These are phyloP conservation scores for Melitaea athalia DNA, from an alignment of 2,888 invertebrate genomes.

Conservation along the genomic window DNA sequence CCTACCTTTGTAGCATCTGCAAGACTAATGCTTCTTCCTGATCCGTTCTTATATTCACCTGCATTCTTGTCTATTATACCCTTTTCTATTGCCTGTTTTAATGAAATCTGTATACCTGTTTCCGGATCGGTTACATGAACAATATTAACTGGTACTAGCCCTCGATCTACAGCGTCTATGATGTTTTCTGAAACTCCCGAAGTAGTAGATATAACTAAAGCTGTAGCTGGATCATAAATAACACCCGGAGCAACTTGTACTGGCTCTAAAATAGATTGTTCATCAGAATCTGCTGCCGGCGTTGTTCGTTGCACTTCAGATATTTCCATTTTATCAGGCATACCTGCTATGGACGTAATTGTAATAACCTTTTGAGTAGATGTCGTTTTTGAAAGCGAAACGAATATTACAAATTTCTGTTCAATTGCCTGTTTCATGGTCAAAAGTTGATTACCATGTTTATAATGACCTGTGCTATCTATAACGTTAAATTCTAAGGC, in stretches of 20 bases:
- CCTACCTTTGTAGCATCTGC: conserved; percentile 90
- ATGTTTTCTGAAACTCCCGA: conserved; percentile 87
- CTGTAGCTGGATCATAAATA: conserved; percentile 90
- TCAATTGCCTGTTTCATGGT: conserved; percentile 89
- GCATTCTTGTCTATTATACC: conserved; percentile 88
- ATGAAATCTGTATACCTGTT: conserved; percentile 84
- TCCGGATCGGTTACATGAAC: conserved; percentile 88
- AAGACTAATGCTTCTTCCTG: conserved; percentile 85
- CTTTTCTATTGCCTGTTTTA: conserved; percentile 89
- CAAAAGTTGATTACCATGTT: conserved; percentile 75
- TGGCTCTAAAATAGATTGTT: conserved; percentile 83
- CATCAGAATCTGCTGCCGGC: conserved; percentile 49
- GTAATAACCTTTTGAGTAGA: conserved; percentile 85
- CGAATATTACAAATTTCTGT: conserved; percentile 84
- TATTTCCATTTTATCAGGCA: conserved; percentile 88
- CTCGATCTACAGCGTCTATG: conserved; percentile 88
- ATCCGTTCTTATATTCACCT: conserved; percentile 85
- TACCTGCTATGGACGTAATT: conserved; percentile 87
- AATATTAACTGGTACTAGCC: conserved; percentile 85
- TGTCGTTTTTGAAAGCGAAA: conserved; percentile 71
- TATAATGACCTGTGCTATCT: conserved; percentile 90
- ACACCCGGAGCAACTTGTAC: conserved; percentile 87
- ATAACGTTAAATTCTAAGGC: conserved; percentile 91
- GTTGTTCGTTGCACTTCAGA: conserved; percentile 69
- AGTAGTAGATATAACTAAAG: conserved; percentile 87